Evolutionary conservation across 2,888 invertebrate genomes (phyloP), one percentile per base, ranked within the genome.

Genomic region (Cyclophora albipunctata): DNA sequence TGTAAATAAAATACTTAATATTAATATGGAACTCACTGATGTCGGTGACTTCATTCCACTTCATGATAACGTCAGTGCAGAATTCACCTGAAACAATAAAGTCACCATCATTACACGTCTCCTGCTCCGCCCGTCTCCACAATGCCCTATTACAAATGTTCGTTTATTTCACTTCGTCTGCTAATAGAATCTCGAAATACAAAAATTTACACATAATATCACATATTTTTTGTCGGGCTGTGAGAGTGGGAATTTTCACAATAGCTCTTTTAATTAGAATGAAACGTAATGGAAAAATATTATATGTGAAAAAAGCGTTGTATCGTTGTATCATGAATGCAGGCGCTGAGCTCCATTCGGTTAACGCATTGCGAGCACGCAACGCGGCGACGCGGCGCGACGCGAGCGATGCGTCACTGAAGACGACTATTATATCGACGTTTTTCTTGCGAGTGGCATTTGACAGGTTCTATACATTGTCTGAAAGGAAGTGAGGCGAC

Each of bases 21-120:
- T 37, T 46, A 41, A 46, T 34, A 45, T 33, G 42, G 46, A 35
- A 84, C 87, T 87, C 60, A 88, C 87, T 84, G 71, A 86, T 84
- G 71, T 87, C 86, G 51, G 88, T 86, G 70, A 83, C 82, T 73
- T 87, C 84, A 77, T 84, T 84, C 88, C 88, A 88, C 81, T 88
- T 88, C 88, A 88, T 88, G 70, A 84, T 81, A 74, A 86, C 86
- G 85, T 88, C 88, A 47, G 84, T 77, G 69, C 81, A 84, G 66
- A 79, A 81, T 63, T 86, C 87, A 75, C 84, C 88, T 88, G 84
- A 41, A 84, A 86, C 52, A 64, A 67, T 66, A 60, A 54, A 52
- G 52, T 58, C 46, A 37, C 4, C 37, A 37, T 37, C 37, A 20
- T 37, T 2, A 37, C 37, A 37, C 37, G 34, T 40, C 40, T 37